A percentile compares a stretch with the other conserved stretches of the same genome.
phyloP scores from a whole-genome alignment of 2,113 vertebrate species.

The Polypterus senegalus region DNA sequence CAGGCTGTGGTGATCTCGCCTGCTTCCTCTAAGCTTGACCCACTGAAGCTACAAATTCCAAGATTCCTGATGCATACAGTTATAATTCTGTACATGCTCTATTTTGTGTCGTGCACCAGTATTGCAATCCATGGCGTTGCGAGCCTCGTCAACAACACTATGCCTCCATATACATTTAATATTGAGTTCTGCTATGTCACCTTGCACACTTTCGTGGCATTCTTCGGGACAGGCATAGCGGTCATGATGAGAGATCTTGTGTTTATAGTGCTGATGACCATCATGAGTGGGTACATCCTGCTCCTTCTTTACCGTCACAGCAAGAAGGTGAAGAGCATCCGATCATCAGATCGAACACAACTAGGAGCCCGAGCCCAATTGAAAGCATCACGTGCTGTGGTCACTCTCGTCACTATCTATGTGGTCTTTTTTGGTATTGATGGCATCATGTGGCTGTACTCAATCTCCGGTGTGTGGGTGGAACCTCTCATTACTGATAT shows the following conservation, averaged over 20 bases:
- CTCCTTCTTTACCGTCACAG: constrained; percentile 11
- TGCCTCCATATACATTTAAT: constrained; percentile 10
- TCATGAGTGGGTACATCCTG: constrained; percentile 12
- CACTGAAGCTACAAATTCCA: constrained; percentile 2
- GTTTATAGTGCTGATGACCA: constrained; percentile 11
- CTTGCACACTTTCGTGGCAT: constrained; percentile 5
- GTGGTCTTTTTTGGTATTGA: too few relatives aligned
- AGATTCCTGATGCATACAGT: constrained; percentile 1
- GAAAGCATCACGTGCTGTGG: too few relatives aligned
- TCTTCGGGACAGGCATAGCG: constrained; percentile 10
- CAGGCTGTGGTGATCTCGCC: constrained; percentile 12
- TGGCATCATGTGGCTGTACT: too few relatives aligned
- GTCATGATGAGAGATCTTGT: constrained; percentile 12
- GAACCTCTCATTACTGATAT: too few relatives aligned
- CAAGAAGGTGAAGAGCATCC: constrained; percentile 9
- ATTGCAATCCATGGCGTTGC: constrained; percentile 6
- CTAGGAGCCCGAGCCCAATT: constrained; percentile 4
- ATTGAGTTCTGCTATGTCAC: constrained; percentile 15
- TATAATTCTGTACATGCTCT: background rate
- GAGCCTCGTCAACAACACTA: constrained; percentile 4
- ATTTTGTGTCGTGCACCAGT: background rate
- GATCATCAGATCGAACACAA: constrained; percentile 8
- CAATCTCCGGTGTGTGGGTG: too few relatives aligned
- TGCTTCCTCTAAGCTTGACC: background rate
- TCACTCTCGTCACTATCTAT: too few relatives aligned